Percentiles rank a stretch among this genome's conserved stretches.
phyloP scores from a whole-genome alignment of 2,113 vertebrate species.

The Silurus asotus region DNA sequence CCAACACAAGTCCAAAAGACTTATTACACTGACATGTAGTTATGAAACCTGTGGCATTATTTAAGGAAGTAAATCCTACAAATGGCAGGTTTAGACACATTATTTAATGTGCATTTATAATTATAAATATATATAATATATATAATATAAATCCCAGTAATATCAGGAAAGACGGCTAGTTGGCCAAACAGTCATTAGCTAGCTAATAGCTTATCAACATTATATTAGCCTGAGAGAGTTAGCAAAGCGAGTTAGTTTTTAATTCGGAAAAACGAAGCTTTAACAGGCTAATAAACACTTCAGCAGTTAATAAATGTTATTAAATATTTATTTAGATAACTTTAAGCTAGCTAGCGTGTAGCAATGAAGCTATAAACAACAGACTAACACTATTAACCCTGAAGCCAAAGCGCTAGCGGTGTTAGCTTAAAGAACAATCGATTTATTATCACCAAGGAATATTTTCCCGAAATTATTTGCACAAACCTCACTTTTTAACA shows the following conservation, averaged over 20 bases:
- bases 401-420: neutral
- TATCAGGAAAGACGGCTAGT: too few relatives aligned
- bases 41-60: neutral
- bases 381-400: neutral
- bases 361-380: neutral
- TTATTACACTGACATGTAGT: neutral
- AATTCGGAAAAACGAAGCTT: neutral
- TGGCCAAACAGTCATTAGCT: too few relatives aligned
- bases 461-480: neutral
- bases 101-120: neutral
- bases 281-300: neutral
- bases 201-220: neutral
- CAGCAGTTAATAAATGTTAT: neutral
- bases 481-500: conserved; percentile 35
- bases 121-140: neutral
- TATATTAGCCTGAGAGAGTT: neutral
- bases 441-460: neutral
- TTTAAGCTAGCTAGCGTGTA: conserved; percentile 6
- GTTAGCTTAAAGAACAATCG: neutral
- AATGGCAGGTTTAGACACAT: neutral
- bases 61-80: neutral
- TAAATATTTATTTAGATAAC: neutral
- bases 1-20: too few relatives aligned
- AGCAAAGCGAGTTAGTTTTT: neutral
- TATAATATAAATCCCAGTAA: neutral